phyloP scores from a whole-genome alignment of 2,113 vertebrate species.

The Percina caprodes region DNA sequence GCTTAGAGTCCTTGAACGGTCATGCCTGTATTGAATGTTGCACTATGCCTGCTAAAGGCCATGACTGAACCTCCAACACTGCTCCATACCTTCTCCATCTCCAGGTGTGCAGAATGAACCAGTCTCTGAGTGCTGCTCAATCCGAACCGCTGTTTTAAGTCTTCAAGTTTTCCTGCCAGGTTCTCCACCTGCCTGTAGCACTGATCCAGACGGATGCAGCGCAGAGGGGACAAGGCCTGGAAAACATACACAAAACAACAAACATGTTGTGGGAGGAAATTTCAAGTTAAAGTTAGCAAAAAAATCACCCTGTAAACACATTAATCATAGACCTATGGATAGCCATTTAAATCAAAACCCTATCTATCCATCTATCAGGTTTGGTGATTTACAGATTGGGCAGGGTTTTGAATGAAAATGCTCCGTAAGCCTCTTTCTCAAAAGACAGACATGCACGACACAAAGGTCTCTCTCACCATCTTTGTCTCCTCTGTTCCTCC shows the following conservation, averaged over 20 bases:
- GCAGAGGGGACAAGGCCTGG: constrained; percentile 52
- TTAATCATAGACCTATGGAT: no score
- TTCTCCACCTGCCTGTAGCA: constrained; percentile 60
- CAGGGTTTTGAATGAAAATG: no score
- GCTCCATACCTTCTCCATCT: constrained; percentile 71
- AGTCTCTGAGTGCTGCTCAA: constrained; percentile 56
- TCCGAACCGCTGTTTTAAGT: constrained; percentile 64
- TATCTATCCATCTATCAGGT: no score
- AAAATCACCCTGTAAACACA: no score
- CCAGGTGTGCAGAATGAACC: constrained; percentile 62
- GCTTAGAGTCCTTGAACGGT: no score
- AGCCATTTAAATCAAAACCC: no score
- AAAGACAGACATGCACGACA: not conserved
- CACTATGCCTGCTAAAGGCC: not conserved
- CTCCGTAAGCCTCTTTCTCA: not conserved
- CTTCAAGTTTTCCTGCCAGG: constrained; percentile 35
- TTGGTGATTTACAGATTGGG: no score
- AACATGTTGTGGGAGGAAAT: no score
- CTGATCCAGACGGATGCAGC: constrained; percentile 55
- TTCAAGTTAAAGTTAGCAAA: no score
- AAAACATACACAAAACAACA: constrained; percentile 15
- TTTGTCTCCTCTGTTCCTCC: constrained; percentile 78
- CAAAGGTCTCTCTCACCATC: constrained; percentile 78
- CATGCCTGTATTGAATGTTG: not conserved
- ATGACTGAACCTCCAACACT: not conserved